A percentile compares a stretch with the other conserved stretches of the same genome.
phyloP scores from a whole-genome alignment of 2,797 vertebrate genomes.

The Schizopygopsis pylzovi region DNA sequence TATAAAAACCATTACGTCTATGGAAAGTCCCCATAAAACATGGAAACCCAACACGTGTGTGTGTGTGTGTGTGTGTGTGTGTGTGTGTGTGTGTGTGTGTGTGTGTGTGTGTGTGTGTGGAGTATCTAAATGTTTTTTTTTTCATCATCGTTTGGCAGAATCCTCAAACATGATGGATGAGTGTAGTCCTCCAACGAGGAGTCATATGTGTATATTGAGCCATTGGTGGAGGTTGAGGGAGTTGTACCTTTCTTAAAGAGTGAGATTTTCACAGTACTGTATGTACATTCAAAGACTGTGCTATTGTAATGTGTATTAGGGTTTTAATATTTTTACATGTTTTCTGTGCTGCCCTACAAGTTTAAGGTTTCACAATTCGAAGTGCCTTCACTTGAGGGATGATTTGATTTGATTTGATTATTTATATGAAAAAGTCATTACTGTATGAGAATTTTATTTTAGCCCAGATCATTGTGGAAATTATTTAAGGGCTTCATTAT shows the following conservation, averaged over 20 bases:
- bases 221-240: conserved; percentile 7
- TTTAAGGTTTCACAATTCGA: background rate
- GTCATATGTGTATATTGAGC: conserved; percentile 20
- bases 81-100: background rate
- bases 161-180: conserved; percentile 5
- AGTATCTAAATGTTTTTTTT: conserved; percentile 13
- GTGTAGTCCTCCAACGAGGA: conserved; percentile 10
- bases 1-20: too few relatives aligned
- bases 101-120: background rate
- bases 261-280: background rate
- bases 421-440: conserved; percentile 15
- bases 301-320: background rate
- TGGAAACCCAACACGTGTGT: too few relatives aligned
- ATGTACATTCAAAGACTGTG: background rate
- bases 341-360: background rate
- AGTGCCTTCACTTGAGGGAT: background rate
- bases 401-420: conserved; percentile 29
- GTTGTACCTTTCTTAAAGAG: background rate
- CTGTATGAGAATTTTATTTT: conserved; percentile 5
- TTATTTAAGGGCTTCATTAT: conserved; percentile 44
- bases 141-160: conserved; percentile 33
- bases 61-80: background rate
- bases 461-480: conserved; percentile 24
- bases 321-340: background rate
- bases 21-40: too few relatives aligned